phyloP scores from a whole-genome alignment of 2,888 invertebrate genomes.

The Ochropleura plecta region DNA sequence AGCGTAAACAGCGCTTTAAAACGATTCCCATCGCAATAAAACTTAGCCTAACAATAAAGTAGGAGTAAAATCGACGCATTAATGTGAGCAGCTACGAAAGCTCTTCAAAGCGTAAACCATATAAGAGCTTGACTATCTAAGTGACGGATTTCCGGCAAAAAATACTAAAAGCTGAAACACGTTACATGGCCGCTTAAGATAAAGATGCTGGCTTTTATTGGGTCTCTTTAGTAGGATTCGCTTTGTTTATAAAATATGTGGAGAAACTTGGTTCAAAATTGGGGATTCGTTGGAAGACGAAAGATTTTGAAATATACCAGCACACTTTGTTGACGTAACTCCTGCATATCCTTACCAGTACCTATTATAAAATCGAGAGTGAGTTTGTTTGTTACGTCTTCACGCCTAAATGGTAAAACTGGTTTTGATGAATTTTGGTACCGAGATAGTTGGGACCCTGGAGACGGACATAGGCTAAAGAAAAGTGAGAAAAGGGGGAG shows the following conservation, averaged over 20 bases:
- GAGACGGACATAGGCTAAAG: no score
- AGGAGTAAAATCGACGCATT: slow-evolving; percentile 56
- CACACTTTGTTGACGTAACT: background rate
- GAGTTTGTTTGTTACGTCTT: no score
- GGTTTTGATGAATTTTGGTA: no score
- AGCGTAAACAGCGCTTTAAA: slow-evolving; percentile 39
- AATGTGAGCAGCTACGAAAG: slow-evolving; percentile 50
- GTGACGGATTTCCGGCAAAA: slow-evolving; percentile 65
- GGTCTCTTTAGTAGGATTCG: slow-evolving; percentile 11
- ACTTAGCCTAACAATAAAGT: slow-evolving; percentile 53
- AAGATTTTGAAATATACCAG: background rate
- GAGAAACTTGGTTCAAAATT: background rate
- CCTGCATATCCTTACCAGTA: background rate
- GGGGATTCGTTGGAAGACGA: background rate
- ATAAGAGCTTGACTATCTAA: slow-evolving; percentile 63
- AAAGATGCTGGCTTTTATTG: slow-evolving; percentile 52
- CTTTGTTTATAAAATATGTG: slow-evolving; percentile 8
- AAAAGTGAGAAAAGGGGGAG: no score
- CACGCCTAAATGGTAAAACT: no score
- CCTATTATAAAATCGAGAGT: no score
- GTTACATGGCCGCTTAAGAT: slow-evolving; percentile 52
- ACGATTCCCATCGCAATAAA: slow-evolving; percentile 34
- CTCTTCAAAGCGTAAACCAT: slow-evolving; percentile 54
- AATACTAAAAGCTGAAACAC: slow-evolving; percentile 65
- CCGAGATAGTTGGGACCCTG: no score